Evolutionary conservation across 2,888 invertebrate species (phyloP).

Genomic region (Philhelius pedissequus): DNA sequence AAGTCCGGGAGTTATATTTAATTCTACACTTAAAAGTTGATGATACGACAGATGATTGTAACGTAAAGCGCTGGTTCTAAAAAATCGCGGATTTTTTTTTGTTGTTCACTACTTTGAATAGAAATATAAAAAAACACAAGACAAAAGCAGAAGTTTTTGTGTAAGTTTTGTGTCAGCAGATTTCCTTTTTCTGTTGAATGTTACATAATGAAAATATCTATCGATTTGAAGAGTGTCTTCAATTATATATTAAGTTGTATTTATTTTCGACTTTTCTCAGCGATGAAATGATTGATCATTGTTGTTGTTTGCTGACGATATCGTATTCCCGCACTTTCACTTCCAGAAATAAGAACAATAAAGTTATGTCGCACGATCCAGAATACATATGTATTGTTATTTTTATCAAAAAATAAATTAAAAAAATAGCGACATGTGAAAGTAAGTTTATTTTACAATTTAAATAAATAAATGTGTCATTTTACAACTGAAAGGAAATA

Average conservation of each 20-base stretch:
- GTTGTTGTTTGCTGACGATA: neutral
- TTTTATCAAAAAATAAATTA: too few species aligned
- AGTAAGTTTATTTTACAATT: too few species aligned
- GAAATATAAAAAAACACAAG: neutral
- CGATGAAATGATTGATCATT: neutral
- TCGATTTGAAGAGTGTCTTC: slow-evolving; percentile 9
- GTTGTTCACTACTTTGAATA: neutral
- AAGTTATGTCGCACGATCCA: too few species aligned
- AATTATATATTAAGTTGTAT: slow-evolving; percentile 42
- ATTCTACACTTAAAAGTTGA: slow-evolving; percentile 43
- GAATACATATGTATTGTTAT: too few species aligned
- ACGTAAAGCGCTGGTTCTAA: slow-evolving; percentile 28
- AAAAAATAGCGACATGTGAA: too few species aligned
- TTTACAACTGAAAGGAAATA: too few species aligned
- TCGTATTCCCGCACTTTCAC: neutral
- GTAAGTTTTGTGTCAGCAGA: neutral
- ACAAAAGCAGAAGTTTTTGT: slow-evolving; percentile 6
- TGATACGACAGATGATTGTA: slow-evolving; percentile 44
- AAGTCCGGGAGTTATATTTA: slow-evolving; percentile 20
- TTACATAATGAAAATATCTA: slow-evolving; percentile 20
- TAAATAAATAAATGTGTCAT: too few species aligned
- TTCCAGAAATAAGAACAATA: neutral
- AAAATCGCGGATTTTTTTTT: slow-evolving; percentile 14
- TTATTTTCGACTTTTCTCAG: slow-evolving; percentile 41
- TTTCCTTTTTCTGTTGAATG: slow-evolving; percentile 23